phyloP scores from a whole-genome alignment of 2,113 vertebrate genomes.

The Oceanites oceanicus region DNA sequence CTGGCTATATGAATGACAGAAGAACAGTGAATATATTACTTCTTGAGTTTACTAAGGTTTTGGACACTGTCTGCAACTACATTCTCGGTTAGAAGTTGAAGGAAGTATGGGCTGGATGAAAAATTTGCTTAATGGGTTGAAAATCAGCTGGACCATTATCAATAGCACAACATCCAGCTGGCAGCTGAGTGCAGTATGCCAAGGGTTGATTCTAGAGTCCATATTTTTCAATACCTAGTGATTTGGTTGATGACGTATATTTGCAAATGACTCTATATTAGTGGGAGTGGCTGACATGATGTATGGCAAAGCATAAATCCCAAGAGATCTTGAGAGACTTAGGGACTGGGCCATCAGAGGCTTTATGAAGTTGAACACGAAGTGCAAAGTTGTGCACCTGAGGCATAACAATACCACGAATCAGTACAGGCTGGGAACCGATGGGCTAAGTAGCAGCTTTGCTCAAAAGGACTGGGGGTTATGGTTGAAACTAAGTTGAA shows the following conservation, averaged over 20 bases:
- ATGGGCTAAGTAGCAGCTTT: neutral
- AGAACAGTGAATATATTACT: neutral
- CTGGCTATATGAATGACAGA: neutral
- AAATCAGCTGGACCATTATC: neutral
- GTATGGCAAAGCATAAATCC: neutral
- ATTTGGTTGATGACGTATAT: neutral
- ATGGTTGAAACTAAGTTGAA: neutral
- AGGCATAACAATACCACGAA: neutral
- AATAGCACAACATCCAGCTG: neutral
- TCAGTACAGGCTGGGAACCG: neutral
- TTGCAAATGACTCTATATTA: neutral
- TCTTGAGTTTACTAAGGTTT: neutral
- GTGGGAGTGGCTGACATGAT: neutral
- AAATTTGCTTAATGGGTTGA: neutral
- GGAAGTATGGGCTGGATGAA: neutral
- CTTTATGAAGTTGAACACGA: neutral
- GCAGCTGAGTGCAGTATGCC: neutral
- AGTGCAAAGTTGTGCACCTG: neutral
- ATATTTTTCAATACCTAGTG: neutral
- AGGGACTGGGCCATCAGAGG: neutral
- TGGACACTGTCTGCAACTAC: neutral
- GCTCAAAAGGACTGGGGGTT: neutral
- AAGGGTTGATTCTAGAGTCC: neutral
- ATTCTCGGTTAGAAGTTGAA: neutral
- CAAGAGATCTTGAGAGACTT: neutral